Evolutionary conservation across 2,888 invertebrate genomes (phyloP), one percentile per base, ranked within the genome.

Genomic region (Pyralis farinalis): DNA sequence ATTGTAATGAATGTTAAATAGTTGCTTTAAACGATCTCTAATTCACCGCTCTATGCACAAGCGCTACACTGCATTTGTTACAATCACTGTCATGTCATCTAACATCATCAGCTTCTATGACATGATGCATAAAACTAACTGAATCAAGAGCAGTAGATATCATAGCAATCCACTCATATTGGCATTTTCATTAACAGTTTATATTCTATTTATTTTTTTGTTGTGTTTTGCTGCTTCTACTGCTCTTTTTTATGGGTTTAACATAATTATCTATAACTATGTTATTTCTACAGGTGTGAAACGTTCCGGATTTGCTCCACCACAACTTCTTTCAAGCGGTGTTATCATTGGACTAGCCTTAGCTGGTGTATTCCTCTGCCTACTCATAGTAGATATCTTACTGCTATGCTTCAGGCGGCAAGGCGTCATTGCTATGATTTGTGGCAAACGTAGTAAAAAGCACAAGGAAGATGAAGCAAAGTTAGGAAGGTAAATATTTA

Each of bases 341-440:
- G 92, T 95, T 42, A 95, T 98, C 60, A 94, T 97, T 57, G 96
- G 95, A 48, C 93, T 97, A 58, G 95, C 97, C 22, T 90, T 97
- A 44, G 94, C 94, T 30, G 94, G 96, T 34, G 92, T 97, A 33
- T 90, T 96, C 37, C 84, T 96, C 51, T 91, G 97, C 49, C 89
- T 97, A 46, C 84, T 98, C 58, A 90, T 98, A 51, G 93, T 98
- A 58, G 98, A 98, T 72, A 89, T 97, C 6, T 91, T 95, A 28
- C 96, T 97, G 70, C 94, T 94, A 74, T 86, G 93, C 90, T 81
- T 91, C 49, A 91, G 91, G 63, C 79, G 91, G 40, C 90, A 93
- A 65, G 94, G 94, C 31, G 91, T 94, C 22, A 90, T 94, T 61
- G 94, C 94, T n/a, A 84, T 91, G 22, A 82, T 94, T 58, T 94